phyloP scores from a whole-genome alignment of 2,888 invertebrate genomes.

The Belgica antarctica region DNA sequence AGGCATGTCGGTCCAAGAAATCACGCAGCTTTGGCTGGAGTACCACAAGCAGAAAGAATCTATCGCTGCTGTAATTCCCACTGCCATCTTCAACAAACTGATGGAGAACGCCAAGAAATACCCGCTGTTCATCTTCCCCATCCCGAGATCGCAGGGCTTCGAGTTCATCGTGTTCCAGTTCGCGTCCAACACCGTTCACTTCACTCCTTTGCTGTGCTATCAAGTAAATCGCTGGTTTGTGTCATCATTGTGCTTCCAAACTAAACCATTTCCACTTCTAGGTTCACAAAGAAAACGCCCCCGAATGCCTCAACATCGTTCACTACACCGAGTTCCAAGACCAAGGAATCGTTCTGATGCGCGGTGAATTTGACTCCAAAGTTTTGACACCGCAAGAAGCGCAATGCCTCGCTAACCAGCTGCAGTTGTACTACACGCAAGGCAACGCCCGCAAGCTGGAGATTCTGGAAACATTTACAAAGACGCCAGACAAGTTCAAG shows the following conservation, averaged over 20 bases:
- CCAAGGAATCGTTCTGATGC: conserved; percentile 77
- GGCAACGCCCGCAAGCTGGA: conserved; percentile 62
- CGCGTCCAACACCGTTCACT: conserved; percentile 69
- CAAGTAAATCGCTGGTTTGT: conserved; percentile 60
- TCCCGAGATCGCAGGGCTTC: conserved; percentile 79
- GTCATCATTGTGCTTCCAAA: conserved; percentile 20
- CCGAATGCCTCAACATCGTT: conserved; percentile 77
- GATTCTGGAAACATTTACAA: conserved; percentile 68
- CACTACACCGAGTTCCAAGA: conserved; percentile 73
- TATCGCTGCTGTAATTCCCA: conserved; percentile 70
- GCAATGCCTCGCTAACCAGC: conserved; percentile 79
- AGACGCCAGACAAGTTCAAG: conserved; percentile 70
- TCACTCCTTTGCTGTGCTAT: conserved; percentile 80
- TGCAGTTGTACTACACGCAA: conserved; percentile 76
- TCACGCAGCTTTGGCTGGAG: conserved; percentile 73
- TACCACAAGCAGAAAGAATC: conserved; percentile 76
- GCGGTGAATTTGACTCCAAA: conserved; percentile 81
- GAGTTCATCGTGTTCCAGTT: conserved; percentile 82
- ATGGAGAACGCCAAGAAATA: conserved; percentile 60
- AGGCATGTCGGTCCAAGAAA: conserved; percentile 69
- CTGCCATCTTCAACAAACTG: conserved; percentile 61
- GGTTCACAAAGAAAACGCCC: conserved; percentile 82
- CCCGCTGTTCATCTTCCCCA: conserved; percentile 73
- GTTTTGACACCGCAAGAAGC: conserved; percentile 74
- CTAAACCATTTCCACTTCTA: conserved; percentile 50